phyloP scores from a whole-genome alignment of 2,113 vertebrate species.

The Microtus richardsoni region DNA sequence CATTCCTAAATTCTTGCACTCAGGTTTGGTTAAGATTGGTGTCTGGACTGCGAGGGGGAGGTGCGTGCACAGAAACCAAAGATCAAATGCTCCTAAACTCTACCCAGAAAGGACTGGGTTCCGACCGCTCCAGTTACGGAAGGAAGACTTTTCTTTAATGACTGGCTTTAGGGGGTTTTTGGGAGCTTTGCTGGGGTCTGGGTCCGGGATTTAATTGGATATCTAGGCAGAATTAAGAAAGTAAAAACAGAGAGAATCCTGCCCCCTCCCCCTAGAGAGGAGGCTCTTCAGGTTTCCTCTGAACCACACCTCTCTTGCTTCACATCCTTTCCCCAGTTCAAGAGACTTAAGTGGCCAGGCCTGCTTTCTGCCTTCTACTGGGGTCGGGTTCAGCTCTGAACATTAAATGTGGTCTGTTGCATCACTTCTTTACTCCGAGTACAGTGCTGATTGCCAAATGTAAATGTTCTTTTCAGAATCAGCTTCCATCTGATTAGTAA shows the following conservation, averaged over 20 bases:
- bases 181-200: too few relatives aligned
- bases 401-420: background rate
- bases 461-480: background rate
- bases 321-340: background rate
- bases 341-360: background rate
- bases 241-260: background rate
- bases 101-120: background rate
- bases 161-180: background rate
- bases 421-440: background rate
- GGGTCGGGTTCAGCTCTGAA: background rate
- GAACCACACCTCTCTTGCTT: background rate
- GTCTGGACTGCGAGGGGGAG: background rate
- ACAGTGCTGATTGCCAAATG: background rate
- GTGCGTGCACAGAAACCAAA: background rate
- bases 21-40: background rate
- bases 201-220: background rate
- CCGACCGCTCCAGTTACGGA: background rate
- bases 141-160: background rate
- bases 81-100: background rate
- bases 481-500: background rate
- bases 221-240: background rate
- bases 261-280: too few relatives aligned
- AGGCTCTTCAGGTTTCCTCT: background rate
- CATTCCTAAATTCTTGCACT: background rate
- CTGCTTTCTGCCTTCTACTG: background rate